phyloP scores from a whole-genome alignment of 2,797 vertebrate genomes.

The Sylvilagus floridanus region DNA sequence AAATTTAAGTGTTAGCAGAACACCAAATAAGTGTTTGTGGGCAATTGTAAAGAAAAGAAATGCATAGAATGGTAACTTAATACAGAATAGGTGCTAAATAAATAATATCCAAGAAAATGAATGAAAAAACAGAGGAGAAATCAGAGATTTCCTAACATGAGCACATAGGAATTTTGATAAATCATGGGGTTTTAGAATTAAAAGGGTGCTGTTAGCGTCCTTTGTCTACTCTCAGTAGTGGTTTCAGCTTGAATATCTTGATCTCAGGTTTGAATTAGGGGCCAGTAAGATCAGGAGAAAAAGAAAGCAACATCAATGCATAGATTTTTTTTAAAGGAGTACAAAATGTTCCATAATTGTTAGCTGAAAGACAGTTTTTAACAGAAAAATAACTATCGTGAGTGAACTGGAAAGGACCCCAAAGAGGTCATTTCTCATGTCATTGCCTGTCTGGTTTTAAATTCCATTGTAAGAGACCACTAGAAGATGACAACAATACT shows the following conservation, averaged over 20 bases:
- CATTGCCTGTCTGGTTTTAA: background rate
- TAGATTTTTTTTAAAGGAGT: background rate
- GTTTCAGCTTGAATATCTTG: constrained; percentile 1
- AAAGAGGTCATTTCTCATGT: background rate
- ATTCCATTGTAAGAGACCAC: background rate
- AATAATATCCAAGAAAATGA: background rate
- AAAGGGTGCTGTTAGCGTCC: background rate
- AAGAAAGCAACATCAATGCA: background rate
- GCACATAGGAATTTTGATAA: background rate
- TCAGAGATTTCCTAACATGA: background rate
- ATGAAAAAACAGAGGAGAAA: background rate
- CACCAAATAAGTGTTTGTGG: background rate
- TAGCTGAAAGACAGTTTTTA: background rate
- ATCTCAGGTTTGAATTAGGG: background rate
- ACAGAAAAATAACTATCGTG: background rate
- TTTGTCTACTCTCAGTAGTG: background rate
- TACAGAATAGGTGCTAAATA: background rate
- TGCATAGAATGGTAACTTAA: background rate
- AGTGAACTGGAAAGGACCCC: background rate
- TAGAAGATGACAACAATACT: background rate
- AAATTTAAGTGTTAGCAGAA: background rate
- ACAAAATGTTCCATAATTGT: background rate
- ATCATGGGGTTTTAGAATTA: background rate
- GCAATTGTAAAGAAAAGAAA: background rate
- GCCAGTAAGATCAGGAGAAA: background rate